These are phyloP conservation scores for Troides helena DNA, from an alignment of 2,888 invertebrate genomes.

Conservation along the genomic window DNA sequence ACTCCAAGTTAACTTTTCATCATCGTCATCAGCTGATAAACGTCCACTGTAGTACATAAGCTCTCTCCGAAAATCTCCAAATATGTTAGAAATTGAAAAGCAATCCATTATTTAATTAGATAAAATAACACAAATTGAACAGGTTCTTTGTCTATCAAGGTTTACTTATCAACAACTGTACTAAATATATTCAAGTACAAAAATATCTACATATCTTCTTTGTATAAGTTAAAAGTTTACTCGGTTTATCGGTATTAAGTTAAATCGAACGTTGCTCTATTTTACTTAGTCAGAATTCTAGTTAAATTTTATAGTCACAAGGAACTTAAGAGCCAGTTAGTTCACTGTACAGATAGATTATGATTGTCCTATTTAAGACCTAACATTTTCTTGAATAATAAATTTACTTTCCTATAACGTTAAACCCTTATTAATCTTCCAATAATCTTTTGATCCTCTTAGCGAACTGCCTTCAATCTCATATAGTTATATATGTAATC, in stretches of 20 bases:
- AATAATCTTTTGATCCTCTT: conserved; percentile 33
- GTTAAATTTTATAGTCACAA: conserved; percentile 41
- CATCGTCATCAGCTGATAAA: no score
- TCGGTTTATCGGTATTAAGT: background rate
- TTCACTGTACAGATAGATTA: conserved; percentile 39
- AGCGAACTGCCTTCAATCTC: conserved; percentile 2
- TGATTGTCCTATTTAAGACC: conserved; percentile 47
- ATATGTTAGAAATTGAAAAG: no score
- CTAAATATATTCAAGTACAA: background rate
- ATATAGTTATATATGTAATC: background rate
- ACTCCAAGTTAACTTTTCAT: no score
- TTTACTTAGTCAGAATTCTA: conserved; percentile 3
- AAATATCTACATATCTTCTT: background rate
- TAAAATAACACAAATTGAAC: background rate
- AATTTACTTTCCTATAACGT: conserved; percentile 36
- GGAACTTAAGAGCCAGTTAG: conserved; percentile 38
- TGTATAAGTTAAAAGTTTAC: background rate
- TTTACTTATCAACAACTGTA: background rate
- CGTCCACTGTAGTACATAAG: no score
- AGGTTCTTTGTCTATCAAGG: background rate
- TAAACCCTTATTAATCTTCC: conserved; percentile 46
- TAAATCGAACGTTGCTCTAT: background rate
- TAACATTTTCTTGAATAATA: conserved; percentile 46
- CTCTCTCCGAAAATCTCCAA: no score
- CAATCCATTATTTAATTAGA: no score